Base-by-base conservation (phyloP, 2,113 vertebrate genomes). In the Rissa tridactyla region DNA sequence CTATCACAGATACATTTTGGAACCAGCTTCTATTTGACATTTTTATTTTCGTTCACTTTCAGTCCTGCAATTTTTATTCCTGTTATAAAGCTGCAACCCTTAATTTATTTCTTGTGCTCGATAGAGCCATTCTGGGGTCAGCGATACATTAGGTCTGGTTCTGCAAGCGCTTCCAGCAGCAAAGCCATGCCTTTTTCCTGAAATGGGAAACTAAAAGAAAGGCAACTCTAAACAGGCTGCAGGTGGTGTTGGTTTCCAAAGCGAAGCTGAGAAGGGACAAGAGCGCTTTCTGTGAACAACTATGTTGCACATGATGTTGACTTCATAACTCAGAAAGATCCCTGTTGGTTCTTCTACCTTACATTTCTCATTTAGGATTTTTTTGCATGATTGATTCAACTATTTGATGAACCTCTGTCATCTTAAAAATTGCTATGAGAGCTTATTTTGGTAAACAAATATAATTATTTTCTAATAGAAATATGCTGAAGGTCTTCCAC, bases 251-350 rank as follows among this genome's bases (percentile, higher is more conserved):
- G 8, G 47, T 49, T 61, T 47, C 32, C 55, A 46, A 71, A 78
- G 25, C 1, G 10, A 81, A 62, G 14, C 40, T 46, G 19, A 71
- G 13, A 55, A 76, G 16, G 62, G 6, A 40, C 15, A 69, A 49
- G 10, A 36, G 0, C 0, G 1, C 27, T 57, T 65, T 51, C 54
- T 61, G 15, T 12, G 38, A 83, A 34, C 9, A 62, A 15, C 9
- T 15, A 9, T 16, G 20, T 25, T 29, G 26, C 30, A 12, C 42
- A 11, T 2, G 2, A 13, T 22, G 3, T 60, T 32, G 38, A 16
- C 17, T 27, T 49, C 1, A 0, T 16, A 46, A 51, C 25, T 49
- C 52, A 13, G 17, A 51, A 38, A 34, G 22, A 60, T n/a, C 15
- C 8, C 34, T 34, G 11, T 29, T 13, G 11, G 6, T 26, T 72